A percentile compares a stretch with the other conserved stretches of the same genome.
Evolutionary conservation across 2,888 invertebrate genomes (phyloP).

Genomic region (Limnephilus marmoratus): DNA sequence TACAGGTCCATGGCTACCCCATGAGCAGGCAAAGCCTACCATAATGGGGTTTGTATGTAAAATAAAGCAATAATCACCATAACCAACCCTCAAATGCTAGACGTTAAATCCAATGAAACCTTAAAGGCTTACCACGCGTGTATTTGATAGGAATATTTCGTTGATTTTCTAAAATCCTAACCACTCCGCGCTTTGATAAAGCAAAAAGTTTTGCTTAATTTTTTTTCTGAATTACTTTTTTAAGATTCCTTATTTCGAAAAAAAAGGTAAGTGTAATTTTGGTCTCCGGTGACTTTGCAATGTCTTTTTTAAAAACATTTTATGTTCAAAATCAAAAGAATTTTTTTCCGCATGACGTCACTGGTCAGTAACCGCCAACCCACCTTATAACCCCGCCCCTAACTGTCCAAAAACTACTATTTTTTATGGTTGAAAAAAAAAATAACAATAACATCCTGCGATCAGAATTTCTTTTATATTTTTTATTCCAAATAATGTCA

Average conservation of each 20-base stretch:
- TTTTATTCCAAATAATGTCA: too few relatives aligned
- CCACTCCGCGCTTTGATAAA: neutral
- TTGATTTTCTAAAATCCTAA: neutral
- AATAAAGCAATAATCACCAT: conserved; percentile 2
- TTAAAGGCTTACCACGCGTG: conserved; percentile 2
- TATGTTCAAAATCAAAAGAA: too few relatives aligned
- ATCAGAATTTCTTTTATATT: too few relatives aligned
- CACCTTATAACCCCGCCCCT: too few relatives aligned
- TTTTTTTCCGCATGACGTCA: too few relatives aligned
- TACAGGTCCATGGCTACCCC: neutral
- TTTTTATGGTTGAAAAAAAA: too few relatives aligned
- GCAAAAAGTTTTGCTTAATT: neutral
- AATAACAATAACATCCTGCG: too few relatives aligned
- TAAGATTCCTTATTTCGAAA: neutral
- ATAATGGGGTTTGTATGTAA: neutral
- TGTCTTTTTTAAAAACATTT: too few relatives aligned
- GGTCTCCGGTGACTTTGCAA: too few relatives aligned
- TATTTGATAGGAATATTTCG: conserved; percentile 2
- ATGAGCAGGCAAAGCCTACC: neutral
- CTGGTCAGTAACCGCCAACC: too few relatives aligned
- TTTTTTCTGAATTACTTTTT: neutral
- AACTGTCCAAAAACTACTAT: too few relatives aligned
- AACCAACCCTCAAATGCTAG: neutral
- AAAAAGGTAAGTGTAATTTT: too few relatives aligned
- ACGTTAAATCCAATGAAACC: conserved; percentile 2